phyloP scores from a whole-genome alignment of 2,797 vertebrate genomes.

The Phrynocephalus guinanensis region DNA sequence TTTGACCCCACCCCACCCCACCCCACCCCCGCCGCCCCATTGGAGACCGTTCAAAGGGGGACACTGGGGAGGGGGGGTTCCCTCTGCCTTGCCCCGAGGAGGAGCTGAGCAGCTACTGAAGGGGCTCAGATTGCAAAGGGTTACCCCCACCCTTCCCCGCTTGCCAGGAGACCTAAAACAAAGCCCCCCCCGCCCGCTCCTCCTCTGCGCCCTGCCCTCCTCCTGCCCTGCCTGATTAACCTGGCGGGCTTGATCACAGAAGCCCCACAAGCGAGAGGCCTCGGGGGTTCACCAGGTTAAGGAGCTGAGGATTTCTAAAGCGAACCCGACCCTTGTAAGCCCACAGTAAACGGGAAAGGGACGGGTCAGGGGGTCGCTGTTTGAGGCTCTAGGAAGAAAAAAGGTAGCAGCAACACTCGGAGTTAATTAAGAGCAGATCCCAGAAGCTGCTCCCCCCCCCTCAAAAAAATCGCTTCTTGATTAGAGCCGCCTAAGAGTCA shows the following conservation, averaged over 20 bases:
- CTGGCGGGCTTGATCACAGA: slow-evolving; percentile 38
- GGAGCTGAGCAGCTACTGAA: slow-evolving; percentile 20
- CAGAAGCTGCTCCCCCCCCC: no score
- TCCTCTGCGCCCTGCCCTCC: neutral
- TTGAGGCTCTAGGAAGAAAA: slow-evolving; percentile 28
- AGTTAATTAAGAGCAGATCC: slow-evolving; percentile 44
- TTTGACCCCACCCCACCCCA: slow-evolving; percentile 10
- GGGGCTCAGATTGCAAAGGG: slow-evolving; percentile 15
- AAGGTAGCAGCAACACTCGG: neutral
- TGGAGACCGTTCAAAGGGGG: slow-evolving; percentile 34
- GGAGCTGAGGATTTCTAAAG: slow-evolving; percentile 39
- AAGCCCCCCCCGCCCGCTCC: neutral
- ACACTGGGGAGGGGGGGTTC: neutral
- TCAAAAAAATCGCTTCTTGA: neutral
- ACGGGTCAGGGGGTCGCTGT: slow-evolving; percentile 34
- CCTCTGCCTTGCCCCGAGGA: neutral
- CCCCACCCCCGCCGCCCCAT: neutral
- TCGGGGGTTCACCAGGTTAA: slow-evolving; percentile 48
- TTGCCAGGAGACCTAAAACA: neutral
- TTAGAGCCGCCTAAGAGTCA: no score
- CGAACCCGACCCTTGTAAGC: slow-evolving; percentile 25
- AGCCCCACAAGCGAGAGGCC: neutral
- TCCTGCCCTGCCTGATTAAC: slow-evolving; percentile 57
- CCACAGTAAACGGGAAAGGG: slow-evolving; percentile 25
- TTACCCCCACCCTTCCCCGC: neutral